Conservation (phyloP, 2,113 vertebrate species). For the Hemiscyllium ocellatum region DNA sequence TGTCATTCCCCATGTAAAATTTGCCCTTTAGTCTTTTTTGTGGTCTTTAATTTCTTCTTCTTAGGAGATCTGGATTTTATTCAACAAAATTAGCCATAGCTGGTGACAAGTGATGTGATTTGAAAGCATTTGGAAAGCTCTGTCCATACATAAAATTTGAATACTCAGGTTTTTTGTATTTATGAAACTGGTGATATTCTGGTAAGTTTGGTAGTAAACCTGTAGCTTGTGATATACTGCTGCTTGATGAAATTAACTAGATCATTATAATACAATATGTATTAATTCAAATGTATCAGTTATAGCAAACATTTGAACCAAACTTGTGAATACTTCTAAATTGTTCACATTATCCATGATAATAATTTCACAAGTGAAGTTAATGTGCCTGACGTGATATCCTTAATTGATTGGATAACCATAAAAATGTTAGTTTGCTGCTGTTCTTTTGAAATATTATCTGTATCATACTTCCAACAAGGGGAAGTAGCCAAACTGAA, state of each 20-base stretch:
- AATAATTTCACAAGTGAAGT: background rate
- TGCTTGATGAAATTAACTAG: background rate
- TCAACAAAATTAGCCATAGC: background rate
- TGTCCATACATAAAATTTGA: background rate
- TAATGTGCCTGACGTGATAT: background rate
- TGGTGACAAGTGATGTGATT: background rate
- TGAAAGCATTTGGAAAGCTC: background rate
- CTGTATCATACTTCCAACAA: background rate
- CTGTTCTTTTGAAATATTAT: background rate
- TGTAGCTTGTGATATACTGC: background rate
- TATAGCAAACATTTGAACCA: background rate
- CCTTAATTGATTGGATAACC: background rate
- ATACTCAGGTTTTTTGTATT: conserved; percentile 12
- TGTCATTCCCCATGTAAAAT: too few species aligned
- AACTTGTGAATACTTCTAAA: background rate
- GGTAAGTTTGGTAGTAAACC: conserved; percentile 4
- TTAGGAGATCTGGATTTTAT: background rate
- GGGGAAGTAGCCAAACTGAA: background rate
- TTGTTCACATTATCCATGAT: background rate
- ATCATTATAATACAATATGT: background rate
- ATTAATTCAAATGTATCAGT: background rate
- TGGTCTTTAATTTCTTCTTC: background rate
- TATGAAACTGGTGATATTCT: background rate
- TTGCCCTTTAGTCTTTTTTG: too few species aligned
- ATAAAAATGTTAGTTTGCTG: background rate